Evolutionary conservation across 2,113 vertebrate genomes (phyloP).

Genomic region (Athene noctua): DNA sequence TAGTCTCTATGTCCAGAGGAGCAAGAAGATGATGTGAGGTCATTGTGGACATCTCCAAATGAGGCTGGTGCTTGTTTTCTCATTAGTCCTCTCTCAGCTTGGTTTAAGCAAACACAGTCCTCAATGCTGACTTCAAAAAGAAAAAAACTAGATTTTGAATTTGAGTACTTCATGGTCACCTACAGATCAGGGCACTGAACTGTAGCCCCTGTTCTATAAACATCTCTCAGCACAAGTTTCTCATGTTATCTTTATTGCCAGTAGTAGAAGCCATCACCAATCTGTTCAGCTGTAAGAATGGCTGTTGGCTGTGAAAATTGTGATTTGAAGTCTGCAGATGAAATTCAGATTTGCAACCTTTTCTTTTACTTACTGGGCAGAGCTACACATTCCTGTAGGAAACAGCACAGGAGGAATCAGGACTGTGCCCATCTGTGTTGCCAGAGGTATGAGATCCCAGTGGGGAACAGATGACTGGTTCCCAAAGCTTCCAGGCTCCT

Average conservation of each 20-base stretch:
- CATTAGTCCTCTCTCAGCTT: not conserved
- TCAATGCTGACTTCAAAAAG: not conserved
- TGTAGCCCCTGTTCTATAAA: not conserved
- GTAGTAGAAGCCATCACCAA: not conserved
- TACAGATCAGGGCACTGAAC: not conserved
- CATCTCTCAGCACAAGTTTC: not conserved
- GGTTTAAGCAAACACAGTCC: not conserved
- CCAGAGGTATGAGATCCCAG: not conserved
- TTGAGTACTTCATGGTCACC: not conserved
- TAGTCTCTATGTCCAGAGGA: not conserved
- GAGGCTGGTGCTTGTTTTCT: not conserved
- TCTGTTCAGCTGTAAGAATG: not conserved
- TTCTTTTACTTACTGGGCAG: not conserved
- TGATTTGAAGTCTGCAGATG: not conserved
- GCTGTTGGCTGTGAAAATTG: not conserved
- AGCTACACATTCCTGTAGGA: not conserved
- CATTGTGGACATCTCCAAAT: not conserved
- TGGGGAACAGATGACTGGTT: not conserved
- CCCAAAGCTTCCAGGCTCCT: not conserved
- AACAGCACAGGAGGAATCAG: not conserved
- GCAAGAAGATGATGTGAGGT: not conserved
- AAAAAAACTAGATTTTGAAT: not conserved
- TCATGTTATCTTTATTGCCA: not conserved
- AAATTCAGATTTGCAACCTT: not conserved
- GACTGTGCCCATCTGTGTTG: not conserved